Evolutionary conservation across 2,797 vertebrate genomes (phyloP).

Genomic region (Cheirogaleus major): DNA sequence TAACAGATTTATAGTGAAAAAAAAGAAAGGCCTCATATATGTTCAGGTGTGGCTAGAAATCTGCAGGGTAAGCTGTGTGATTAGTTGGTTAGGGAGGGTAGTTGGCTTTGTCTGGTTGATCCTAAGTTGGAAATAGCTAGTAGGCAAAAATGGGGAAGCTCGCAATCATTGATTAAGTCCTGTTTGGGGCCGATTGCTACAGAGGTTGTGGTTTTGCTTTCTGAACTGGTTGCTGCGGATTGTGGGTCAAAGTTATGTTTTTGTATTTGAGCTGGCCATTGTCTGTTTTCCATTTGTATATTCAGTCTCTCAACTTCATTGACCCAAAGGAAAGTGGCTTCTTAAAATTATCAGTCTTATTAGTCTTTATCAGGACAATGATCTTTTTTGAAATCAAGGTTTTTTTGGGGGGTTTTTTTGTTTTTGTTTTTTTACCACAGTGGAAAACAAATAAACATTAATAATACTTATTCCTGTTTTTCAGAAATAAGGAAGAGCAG

Average conservation of each 20-base stretch:
- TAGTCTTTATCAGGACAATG: conserved; percentile 27
- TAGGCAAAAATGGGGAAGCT: background rate
- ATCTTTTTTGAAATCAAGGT: background rate
- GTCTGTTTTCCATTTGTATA: background rate
- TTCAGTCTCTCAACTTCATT: conserved; percentile 25
- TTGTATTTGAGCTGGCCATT: background rate
- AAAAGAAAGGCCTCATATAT: background rate
- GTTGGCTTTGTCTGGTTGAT: background rate
- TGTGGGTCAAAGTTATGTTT: background rate
- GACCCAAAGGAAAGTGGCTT: conserved; percentile 28
- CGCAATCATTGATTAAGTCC: background rate
- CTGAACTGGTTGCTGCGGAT: background rate
- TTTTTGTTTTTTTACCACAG: background rate
- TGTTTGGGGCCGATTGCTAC: background rate
- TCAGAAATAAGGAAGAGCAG: conserved; percentile 60
- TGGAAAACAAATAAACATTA: conserved; percentile 45
- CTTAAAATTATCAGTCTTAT: conserved; percentile 21
- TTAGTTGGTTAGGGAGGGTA: background rate
- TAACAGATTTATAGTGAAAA: background rate
- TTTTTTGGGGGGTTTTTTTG: conserved; percentile 12
- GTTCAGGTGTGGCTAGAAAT: background rate
- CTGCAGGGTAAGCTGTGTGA: background rate
- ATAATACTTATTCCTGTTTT: conserved; percentile 47
- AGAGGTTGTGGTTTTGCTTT: background rate
- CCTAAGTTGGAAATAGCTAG: background rate